These are phyloP conservation scores for Hoplostethus mediterraneus DNA, from an alignment of 2,797 vertebrate genomes.

Conservation along the genomic window DNA sequence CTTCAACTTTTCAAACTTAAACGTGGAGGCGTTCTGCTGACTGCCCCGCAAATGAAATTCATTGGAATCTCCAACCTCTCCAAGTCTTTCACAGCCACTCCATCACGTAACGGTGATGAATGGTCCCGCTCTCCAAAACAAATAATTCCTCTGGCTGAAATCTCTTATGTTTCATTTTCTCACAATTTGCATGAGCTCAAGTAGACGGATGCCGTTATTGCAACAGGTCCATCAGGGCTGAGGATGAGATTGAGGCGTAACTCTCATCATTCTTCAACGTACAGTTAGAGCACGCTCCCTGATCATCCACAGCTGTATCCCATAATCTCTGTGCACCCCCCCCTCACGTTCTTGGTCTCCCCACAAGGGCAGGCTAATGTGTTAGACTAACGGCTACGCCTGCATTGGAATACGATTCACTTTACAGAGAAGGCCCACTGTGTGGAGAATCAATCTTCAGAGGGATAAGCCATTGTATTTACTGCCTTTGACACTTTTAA, in stretches of 20 bases:
- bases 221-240: conserved; percentile 51
- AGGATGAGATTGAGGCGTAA: conserved; percentile 35
- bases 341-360: conserved; percentile 3
- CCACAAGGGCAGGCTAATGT: conserved; percentile 32
- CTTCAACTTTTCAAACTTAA: conserved; percentile 20
- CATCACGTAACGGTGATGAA: conserved; percentile 72
- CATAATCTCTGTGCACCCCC: background rate
- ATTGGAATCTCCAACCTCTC: conserved; percentile 71
- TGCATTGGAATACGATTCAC: conserved; percentile 33
- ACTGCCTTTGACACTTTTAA: conserved; percentile 20
- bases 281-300: conserved; percentile 3
- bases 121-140: conserved; percentile 61
- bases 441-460: conserved; percentile 33
- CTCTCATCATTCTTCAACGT: conserved; percentile 33
- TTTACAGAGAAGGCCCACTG: conserved; percentile 22
- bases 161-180: conserved; percentile 66
- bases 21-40: conserved; percentile 60
- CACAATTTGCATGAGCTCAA: conserved; percentile 75
- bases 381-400: conserved; percentile 31
- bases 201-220: conserved; percentile 62
- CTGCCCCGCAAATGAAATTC: conserved; percentile 73
- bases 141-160: conserved; percentile 70
- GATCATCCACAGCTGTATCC: conserved; percentile 14
- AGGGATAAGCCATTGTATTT: conserved; percentile 23
- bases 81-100: conserved; percentile 67